Conservation (phyloP, 2,797 vertebrate species). For the Epinephelus malabaricus region DNA sequence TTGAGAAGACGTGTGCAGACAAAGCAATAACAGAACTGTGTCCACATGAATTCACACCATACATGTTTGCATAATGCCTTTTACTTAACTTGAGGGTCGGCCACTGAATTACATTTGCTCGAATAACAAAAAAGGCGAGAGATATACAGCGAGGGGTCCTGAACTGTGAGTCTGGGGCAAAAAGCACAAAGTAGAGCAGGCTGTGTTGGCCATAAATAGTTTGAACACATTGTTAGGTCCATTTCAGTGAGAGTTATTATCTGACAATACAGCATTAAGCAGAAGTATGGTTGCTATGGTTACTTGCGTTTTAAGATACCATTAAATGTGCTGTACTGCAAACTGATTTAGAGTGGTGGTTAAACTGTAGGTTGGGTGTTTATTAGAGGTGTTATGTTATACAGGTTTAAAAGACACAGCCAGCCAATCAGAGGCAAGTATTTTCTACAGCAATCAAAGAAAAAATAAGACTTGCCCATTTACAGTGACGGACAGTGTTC, state of each 20-base stretch:
- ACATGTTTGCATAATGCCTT: not conserved
- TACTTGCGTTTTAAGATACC: not conserved
- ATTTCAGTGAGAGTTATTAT: conserved; percentile 1
- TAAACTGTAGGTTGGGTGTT: not conserved
- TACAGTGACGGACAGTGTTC: no score
- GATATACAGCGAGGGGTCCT: not conserved
- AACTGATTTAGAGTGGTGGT: not conserved
- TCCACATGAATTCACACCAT: not conserved
- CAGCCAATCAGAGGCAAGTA: not conserved
- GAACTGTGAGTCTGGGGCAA: not conserved
- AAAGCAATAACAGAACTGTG: conserved; percentile 14
- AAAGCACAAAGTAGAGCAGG: not conserved
- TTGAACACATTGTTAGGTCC: not conserved
- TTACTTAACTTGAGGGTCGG: not conserved
- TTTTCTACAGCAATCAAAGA: no score
- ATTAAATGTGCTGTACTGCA: not conserved
- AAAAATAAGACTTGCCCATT: not conserved
- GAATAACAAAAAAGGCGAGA: not conserved
- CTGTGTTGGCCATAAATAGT: not conserved
- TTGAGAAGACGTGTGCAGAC: not conserved
- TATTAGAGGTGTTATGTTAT: no score
- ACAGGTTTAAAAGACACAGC: no score
- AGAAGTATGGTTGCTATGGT: conserved; percentile 23
- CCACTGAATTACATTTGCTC: not conserved
- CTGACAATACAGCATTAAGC: conserved; percentile 3